Evolutionary conservation across 2,113 vertebrate genomes (phyloP), one percentile per base, ranked within the genome.

Genomic region (Spermophilus dauricus): DNA sequence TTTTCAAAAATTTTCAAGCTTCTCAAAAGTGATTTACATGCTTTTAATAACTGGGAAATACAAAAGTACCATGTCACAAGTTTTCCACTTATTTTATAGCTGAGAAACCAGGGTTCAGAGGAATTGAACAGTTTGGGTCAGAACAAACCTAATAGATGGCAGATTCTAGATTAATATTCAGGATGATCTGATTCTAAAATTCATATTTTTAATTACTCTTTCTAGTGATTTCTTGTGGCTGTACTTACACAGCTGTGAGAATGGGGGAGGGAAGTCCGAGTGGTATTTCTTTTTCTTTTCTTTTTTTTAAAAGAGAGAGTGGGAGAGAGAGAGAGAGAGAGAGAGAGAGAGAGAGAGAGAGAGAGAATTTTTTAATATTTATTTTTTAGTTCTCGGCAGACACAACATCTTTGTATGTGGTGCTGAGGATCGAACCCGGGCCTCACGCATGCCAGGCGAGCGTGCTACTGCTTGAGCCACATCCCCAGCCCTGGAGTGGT

Each of bases 1-100:
- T 77, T 96, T 89, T 86, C 18, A 86, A 42, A 51, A 51, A 58
- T 67, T 61, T 67, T 92, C 78, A 81, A 42, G 8, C 39, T 96
- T 89, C 28, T 89, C 5, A 89, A 78, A 94, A 89, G 14, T 28
- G 72, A 58, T 61, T 87, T 83, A 32, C 30, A 48, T 9, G 72
- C 73, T 67, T 42, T 80, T 63, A 45, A 42, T 39, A 58, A 51
- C 12, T 63, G 18, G 13, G 16, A 75, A 45, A 61, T 85, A 77
- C 26, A 56, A 78, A 95, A 72, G 28, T 72, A 61, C 39, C 69
- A 0, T 72, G 37, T 65, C 76, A 2, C 42, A 8, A 6, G 5
- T 42, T 89, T 91, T 22, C 20, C 26, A 24, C 45, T 77, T 81
- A 51, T n/a, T 75, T 58, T 94, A 73, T 32, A 69, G 32, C 26